Percentiles rank a stretch among this genome's conserved stretches.
Conservation (phyloP, 1,140 invertebrate genomes). For the Scylla paramamosain region DNA sequence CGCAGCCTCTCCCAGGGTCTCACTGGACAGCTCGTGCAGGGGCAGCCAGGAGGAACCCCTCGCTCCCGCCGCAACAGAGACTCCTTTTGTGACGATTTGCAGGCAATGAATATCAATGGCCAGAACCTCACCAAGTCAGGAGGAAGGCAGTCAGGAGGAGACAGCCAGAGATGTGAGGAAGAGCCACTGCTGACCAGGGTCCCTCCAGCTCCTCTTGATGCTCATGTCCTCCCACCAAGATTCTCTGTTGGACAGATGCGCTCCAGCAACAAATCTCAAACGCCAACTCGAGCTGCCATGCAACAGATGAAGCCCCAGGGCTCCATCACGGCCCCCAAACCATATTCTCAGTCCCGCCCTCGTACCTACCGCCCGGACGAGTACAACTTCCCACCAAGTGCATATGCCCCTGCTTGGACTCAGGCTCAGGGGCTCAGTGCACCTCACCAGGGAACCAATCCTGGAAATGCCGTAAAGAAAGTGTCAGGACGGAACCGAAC, state of each 20-base stretch:
- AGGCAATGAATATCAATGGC: constrained; percentile 59
- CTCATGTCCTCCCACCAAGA: constrained; percentile 69
- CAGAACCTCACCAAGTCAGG: constrained; percentile 59
- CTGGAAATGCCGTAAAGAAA: constrained; percentile 44
- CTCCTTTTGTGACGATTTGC: constrained; percentile 65
- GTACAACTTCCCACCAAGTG: constrained; percentile 65
- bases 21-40: constrained; percentile 57
- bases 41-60: constrained; percentile 62
- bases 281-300: constrained; percentile 67
- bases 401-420: constrained; percentile 59
- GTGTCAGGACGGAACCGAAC: constrained; percentile 58
- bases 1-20: constrained; percentile 71
- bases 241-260: constrained; percentile 70
- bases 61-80: constrained; percentile 66
- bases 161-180: constrained; percentile 71
- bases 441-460: constrained; percentile 46
- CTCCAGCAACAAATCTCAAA: constrained; percentile 69
- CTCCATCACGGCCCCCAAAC: constrained; percentile 53
- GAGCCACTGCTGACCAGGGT: constrained; percentile 64
- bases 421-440: constrained; percentile 52
- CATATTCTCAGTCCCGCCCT: constrained; percentile 72
- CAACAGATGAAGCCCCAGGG: constrained; percentile 66
- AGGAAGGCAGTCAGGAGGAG: constrained; percentile 56
- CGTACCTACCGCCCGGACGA: constrained; percentile 71
- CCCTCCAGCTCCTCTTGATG: constrained; percentile 63